These are phyloP conservation scores for Ochotona curzoniae DNA, from an alignment of 2,113 vertebrate species.

Conservation along the genomic window DNA sequence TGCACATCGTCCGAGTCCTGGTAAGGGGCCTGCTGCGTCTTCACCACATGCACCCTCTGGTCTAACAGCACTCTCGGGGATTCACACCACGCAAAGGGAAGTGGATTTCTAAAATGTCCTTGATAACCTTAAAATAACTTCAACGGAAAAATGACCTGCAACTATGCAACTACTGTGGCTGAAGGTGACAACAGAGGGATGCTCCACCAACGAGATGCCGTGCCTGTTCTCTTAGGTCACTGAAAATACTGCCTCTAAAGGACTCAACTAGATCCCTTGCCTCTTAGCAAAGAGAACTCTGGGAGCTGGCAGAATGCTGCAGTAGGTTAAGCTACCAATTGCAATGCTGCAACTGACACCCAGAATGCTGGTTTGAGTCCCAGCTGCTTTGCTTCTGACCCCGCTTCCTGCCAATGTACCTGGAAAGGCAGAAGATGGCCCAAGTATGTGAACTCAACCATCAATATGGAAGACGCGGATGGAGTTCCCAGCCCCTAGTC, in stretches of 20 bases:
- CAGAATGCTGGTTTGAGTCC: no score
- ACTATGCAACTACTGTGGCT: neutral
- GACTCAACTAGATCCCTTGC: neutral
- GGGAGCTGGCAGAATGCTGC: no score
- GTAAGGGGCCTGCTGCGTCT: neutral
- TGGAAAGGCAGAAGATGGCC: no score
- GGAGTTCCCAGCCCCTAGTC: no score
- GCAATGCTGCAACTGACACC: no score
- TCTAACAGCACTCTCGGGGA: neutral
- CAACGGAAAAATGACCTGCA: neutral
- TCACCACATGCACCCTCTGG: neutral
- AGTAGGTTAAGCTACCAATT: no score
- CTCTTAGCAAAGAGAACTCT: neutral
- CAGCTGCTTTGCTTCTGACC: no score
- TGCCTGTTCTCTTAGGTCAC: neutral
- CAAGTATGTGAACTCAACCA: no score
- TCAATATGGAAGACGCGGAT: no score
- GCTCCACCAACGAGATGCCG: conserved; percentile 19
- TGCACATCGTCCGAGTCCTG: neutral
- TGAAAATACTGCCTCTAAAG: neutral
- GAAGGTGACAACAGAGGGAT: neutral
- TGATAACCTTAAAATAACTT: conserved; percentile 10
- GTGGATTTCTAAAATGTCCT: conserved; percentile 41
- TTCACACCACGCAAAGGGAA: neutral
- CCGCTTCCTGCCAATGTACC: no score